phyloP scores from a whole-genome alignment of 2,888 invertebrate species.

The Phania funesta region DNA sequence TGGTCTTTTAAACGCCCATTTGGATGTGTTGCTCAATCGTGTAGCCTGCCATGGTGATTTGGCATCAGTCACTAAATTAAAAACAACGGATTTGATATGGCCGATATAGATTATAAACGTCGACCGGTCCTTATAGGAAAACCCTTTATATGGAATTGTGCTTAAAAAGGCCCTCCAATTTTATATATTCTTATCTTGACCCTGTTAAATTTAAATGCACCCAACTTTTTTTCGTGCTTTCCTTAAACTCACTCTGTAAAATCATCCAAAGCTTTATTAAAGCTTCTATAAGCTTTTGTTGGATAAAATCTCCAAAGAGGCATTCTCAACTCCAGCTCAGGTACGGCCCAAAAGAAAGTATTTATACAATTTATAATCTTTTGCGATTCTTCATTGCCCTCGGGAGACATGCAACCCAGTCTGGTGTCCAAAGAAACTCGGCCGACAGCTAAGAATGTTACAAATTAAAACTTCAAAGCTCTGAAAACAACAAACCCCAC shows the following conservation, averaged over 20 bases:
- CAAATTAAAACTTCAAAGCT: not conserved
- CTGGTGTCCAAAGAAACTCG: constrained; percentile 90
- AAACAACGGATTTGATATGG: no score
- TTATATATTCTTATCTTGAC: not conserved
- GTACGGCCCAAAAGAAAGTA: constrained; percentile 88
- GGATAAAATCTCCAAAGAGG: constrained; percentile 88
- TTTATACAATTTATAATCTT: constrained; percentile 89
- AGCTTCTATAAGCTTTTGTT: constrained; percentile 86
- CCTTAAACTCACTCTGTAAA: constrained; percentile 84
- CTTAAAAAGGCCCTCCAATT: not conserved
- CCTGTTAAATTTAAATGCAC: not conserved
- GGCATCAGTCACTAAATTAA: no score
- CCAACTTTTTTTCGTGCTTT: not conserved
- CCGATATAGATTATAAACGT: no score
- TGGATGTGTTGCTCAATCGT: no score
- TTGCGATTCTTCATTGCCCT: constrained; percentile 84
- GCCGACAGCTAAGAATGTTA: constrained; percentile 85
- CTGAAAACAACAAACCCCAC: not conserved
- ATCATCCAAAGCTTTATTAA: constrained; percentile 86
- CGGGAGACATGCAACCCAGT: constrained; percentile 86
- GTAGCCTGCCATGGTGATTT: no score
- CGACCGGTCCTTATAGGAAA: no score
- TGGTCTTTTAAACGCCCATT: no score
- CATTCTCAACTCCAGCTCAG: constrained; percentile 87
- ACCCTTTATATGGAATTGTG: no score